Conservation (phyloP, 2,113 vertebrate species). For the Embiotoca jacksoni region DNA sequence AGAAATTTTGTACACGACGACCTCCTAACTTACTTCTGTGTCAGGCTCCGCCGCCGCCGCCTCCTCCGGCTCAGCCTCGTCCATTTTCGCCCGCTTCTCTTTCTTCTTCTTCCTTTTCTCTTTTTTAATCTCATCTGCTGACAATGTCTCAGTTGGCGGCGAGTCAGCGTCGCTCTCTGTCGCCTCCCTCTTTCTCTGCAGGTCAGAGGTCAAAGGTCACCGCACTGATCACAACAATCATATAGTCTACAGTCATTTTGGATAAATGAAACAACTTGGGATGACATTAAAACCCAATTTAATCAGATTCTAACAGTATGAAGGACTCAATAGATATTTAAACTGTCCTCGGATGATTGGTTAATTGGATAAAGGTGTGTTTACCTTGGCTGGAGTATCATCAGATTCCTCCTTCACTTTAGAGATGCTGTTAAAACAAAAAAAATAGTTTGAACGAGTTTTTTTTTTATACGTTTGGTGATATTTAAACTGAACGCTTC, state of each 20-base stretch:
- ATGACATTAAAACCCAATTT: no score
- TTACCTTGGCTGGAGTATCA: constrained; percentile 58
- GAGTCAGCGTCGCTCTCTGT: constrained; percentile 37
- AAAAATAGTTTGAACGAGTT: no score
- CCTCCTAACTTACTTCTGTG: constrained; percentile 42
- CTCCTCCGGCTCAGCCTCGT: constrained; percentile 23
- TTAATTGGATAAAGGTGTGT: neutral
- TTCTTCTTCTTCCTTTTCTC: constrained; percentile 76
- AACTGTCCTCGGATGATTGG: no score
- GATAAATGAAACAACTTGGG: no score
- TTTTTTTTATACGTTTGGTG: no score
- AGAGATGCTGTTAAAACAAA: constrained; percentile 24
- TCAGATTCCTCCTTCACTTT: neutral
- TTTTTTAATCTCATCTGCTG: constrained; percentile 39
- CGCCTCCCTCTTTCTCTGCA: constrained; percentile 73
- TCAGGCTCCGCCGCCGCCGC: neutral
- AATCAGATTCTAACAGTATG: no score
- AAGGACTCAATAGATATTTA: no score
- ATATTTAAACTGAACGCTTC: no score
- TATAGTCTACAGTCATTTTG: no score
- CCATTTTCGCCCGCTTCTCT: constrained; percentile 46
- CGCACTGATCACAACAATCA: neutral
- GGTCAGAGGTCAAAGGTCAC: neutral
- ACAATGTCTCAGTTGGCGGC: fast-evolving
- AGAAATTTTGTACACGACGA: no score